Percentiles rank a stretch among this genome's conserved stretches.
These are phyloP conservation scores for Corythornis leucogaster DNA, from an alignment of 2,797 vertebrate species.

Conservation along the genomic window DNA sequence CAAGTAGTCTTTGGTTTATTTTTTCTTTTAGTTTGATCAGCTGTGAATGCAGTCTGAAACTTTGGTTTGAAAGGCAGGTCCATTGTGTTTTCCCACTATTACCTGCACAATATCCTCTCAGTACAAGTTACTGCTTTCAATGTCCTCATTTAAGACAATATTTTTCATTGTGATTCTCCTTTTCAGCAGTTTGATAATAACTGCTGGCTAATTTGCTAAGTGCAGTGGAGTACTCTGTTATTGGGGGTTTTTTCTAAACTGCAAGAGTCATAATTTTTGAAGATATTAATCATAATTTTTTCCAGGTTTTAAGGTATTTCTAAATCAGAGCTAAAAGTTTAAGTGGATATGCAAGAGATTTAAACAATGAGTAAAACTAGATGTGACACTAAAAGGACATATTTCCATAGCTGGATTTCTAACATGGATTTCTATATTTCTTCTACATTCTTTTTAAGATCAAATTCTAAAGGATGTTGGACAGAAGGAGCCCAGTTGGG, in stretches of 20 bases:
- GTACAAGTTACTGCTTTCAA: background rate
- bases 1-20: background rate
- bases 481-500: constrained; percentile 77
- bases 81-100: background rate
- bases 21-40: background rate
- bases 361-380: background rate
- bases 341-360: background rate
- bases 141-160: background rate
- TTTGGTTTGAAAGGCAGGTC: background rate
- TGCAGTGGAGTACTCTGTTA: background rate
- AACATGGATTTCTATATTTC: accelerated
- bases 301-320: background rate
- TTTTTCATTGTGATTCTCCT: background rate
- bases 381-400: background rate
- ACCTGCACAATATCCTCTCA: background rate
- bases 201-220: background rate
- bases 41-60: background rate
- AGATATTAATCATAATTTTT: background rate
- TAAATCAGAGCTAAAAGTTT: background rate
- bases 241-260: background rate
- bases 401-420: background rate
- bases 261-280: background rate
- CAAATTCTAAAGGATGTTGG: constrained; percentile 70
- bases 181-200: background rate
- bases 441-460: constrained; percentile 35